Evolutionary conservation across 2,797 vertebrate genomes (phyloP).

Genomic region (Danio jaintianensis): DNA sequence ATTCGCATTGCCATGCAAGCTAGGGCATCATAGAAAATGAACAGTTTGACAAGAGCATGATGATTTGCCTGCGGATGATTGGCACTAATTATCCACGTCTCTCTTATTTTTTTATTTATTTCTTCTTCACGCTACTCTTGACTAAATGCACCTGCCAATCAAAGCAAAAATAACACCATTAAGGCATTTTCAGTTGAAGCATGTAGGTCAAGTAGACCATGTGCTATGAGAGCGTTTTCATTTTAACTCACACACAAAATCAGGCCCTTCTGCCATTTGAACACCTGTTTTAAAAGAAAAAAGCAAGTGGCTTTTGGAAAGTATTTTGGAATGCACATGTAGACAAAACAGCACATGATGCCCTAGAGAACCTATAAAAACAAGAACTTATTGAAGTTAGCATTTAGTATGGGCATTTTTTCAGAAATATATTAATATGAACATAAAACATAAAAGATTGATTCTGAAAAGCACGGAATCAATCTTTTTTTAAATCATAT

Average conservation of each 20-base stretch:
- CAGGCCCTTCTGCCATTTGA: neutral
- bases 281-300: neutral
- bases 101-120: constrained; percentile 9
- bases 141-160: constrained; percentile 58
- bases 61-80: constrained; percentile 60
- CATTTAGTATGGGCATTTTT: too few species aligned
- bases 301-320: constrained; percentile 29
- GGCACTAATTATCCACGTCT: constrained; percentile 57
- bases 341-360: constrained; percentile 57
- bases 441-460: too few species aligned
- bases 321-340: constrained; percentile 65
- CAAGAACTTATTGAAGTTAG: too few species aligned
- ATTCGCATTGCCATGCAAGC: constrained; percentile 45
- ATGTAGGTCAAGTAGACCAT: constrained; percentile 51
- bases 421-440: too few species aligned
- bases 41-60: constrained; percentile 56
- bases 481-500: too few species aligned
- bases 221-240: constrained; percentile 47
- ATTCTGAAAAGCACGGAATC: too few species aligned
- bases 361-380: too few species aligned
- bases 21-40: constrained; percentile 51
- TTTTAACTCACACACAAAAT: constrained; percentile 25
- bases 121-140: constrained; percentile 9
- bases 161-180: constrained; percentile 47
- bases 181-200: constrained; percentile 41